A percentile compares a stretch with the other conserved stretches of the same genome.
phyloP scores from a whole-genome alignment of 2,113 vertebrate genomes.

The Oostethus manadensis region DNA sequence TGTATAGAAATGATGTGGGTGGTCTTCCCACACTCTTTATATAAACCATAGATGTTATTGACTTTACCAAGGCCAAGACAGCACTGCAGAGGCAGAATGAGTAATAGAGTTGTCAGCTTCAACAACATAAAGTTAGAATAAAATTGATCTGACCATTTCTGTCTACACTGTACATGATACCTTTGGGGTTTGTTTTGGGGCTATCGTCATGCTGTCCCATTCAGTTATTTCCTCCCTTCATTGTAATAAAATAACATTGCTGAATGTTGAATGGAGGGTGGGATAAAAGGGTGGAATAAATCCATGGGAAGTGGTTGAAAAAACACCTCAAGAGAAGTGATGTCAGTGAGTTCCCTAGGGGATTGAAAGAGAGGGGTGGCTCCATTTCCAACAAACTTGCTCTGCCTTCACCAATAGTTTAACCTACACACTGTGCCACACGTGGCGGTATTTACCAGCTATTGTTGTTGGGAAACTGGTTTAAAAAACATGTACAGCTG shows the following conservation, averaged over 20 bases:
- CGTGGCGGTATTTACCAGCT: not conserved
- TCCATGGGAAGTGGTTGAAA: slow-evolving; percentile 41
- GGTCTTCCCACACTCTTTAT: slow-evolving; percentile 45
- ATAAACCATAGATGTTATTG: slow-evolving; percentile 45
- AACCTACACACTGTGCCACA: not conserved
- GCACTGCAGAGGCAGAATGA: slow-evolving; percentile 51
- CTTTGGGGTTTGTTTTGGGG: slow-evolving; percentile 20
- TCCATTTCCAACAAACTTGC: slow-evolving; percentile 24
- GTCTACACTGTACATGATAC: not conserved
- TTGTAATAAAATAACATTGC: slow-evolving; percentile 36
- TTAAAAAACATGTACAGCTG: no score
- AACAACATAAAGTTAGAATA: not conserved
- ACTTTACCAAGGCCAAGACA: slow-evolving; percentile 41
- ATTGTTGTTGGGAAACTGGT: not conserved
- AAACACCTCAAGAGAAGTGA: slow-evolving; percentile 39
- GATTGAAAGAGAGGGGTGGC: slow-evolving; percentile 33
- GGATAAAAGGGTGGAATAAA: slow-evolving; percentile 50
- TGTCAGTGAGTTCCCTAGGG: slow-evolving; percentile 50
- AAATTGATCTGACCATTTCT: not conserved
- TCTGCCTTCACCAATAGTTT: slow-evolving; percentile 19
- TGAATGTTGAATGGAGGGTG: slow-evolving; percentile 44
- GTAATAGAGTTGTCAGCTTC: slow-evolving; percentile 25
- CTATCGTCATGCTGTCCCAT: slow-evolving; percentile 29
- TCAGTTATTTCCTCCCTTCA: slow-evolving; percentile 32
- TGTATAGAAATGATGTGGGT: slow-evolving; percentile 47